Conservation (phyloP, 2,113 vertebrate genomes). For the Phrynosoma blainvillii region DNA sequence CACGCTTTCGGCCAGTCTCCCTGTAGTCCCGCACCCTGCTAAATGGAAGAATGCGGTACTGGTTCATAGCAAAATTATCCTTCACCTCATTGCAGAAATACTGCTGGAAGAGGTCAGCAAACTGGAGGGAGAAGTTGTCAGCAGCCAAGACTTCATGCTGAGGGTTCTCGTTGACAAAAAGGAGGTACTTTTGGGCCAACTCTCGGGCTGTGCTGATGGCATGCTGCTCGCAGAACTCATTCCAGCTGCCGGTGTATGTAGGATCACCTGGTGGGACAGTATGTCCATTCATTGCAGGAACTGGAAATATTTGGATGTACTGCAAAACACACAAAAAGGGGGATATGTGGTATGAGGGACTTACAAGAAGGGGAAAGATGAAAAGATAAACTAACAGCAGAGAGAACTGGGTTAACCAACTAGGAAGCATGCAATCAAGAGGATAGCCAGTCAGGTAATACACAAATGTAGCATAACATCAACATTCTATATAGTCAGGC, state of each 20-base stretch:
- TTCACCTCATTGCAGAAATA: slow-evolving; percentile 92
- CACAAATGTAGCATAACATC: rapidly evolving
- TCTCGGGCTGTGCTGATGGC: slow-evolving; percentile 90
- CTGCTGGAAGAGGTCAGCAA: slow-evolving; percentile 92
- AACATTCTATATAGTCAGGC: too few relatives aligned
- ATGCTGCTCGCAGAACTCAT: slow-evolving; percentile 96
- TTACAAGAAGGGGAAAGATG: neutral
- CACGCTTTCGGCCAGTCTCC: slow-evolving; percentile 76
- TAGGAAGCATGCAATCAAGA: rapidly evolving
- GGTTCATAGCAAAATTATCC: slow-evolving; percentile 75
- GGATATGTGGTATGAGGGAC: neutral
- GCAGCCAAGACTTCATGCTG: slow-evolving; percentile 88
- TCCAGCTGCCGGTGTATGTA: slow-evolving; percentile 87
- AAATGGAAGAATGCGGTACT: slow-evolving; percentile 74
- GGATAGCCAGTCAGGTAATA: rapidly evolving
- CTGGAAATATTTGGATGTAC: slow-evolving; percentile 81
- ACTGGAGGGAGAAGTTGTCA: slow-evolving; percentile 91
- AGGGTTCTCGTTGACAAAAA: slow-evolving; percentile 85
- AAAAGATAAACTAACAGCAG: neutral
- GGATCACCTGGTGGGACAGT: slow-evolving; percentile 76
- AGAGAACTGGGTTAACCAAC: too few relatives aligned
- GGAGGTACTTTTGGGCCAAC: slow-evolving; percentile 91
- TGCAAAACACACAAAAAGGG: slow-evolving; percentile 65
- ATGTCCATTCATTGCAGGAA: slow-evolving; percentile 96
- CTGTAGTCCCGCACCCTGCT: slow-evolving; percentile 88